Base-by-base conservation (phyloP, 2,797 vertebrate species). In the Gadopsis marmoratus region DNA sequence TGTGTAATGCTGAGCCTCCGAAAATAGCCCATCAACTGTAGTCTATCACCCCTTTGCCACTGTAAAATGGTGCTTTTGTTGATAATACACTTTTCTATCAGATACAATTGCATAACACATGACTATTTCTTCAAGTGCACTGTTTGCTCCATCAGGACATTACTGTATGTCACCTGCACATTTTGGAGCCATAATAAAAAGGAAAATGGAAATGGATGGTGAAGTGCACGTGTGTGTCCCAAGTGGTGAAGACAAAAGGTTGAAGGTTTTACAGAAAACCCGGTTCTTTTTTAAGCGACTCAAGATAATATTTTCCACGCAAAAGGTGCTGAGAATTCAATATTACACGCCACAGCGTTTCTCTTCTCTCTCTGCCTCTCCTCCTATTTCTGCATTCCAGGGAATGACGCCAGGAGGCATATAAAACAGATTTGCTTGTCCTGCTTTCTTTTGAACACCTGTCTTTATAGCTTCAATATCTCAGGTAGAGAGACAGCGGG, bases 391-490 rank as follows among this genome's bases (percentile, higher is more conserved):
- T 77, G 71, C 75, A 79, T 90, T 88, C 76, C 61, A 87, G 74
- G 80, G 68, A 88, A 88, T 13, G 63, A 84, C 54, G 74, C 88
- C 88, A 74, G 82, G 41, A 91, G 87, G 76, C 80, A 81, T 83
- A 85, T 81, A 78, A 92, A 90, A 89, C 71, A 84, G 89, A 92
- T 91, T 89, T 89, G 78, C 90, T 71, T 76, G 78, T 68, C 77
- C 75, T 31, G 70, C 85, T 88, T 88, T 88, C 87, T 86, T 89
- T 90, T 90, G 87, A 93, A 92, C 91, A 92, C 90, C 91, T 91
- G 91, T 89, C 91, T 88, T 88, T 89, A 90, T 90, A 74, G 92
- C 89, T 83, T 61, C 85, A 89, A 90, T 93, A 90, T 91, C 87
- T 91, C 86, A 91, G 89, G 86, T 81, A 72, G 81, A 88, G 84